Conservation (phyloP, 2,888 invertebrate genomes). For the Phasia obesa region DNA sequence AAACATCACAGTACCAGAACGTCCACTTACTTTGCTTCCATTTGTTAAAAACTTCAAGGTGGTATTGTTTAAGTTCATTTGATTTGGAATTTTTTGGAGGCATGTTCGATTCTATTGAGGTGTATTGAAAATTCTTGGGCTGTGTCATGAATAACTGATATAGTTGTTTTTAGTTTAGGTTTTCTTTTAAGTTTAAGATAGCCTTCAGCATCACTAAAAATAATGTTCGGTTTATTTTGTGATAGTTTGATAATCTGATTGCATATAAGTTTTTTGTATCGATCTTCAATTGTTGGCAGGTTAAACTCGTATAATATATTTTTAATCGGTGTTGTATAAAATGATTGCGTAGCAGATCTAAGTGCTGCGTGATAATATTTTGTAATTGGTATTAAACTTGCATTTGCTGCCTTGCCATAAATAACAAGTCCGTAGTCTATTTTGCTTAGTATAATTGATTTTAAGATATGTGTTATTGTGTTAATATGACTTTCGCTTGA, state of each 20-base stretch:
- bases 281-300: constrained; percentile 2
- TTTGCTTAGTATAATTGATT: neutral
- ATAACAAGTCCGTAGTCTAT: neutral
- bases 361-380: constrained; percentile 12
- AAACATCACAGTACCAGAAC: constrained; percentile 6
- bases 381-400: neutral
- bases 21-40: neutral
- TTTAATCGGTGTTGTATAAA: constrained; percentile 10
- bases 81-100: neutral
- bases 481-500: neutral
- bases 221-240: constrained; percentile 1
- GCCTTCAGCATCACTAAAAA: neutral
- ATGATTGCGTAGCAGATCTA: neutral
- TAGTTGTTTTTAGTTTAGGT: constrained; percentile 3
- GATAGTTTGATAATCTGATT: constrained; percentile 1
- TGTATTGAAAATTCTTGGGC: neutral
- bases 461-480: neutral
- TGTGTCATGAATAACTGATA: neutral
- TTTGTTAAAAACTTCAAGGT: neutral
- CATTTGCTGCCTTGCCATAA: constrained; percentile 3
- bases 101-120: neutral
- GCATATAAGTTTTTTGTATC: neutral
- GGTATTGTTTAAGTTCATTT: neutral
- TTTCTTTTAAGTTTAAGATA: constrained; percentile 7
- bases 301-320: constrained; percentile 1